A percentile compares a stretch with the other conserved stretches of the same genome.
phyloP scores from a whole-genome alignment of 2,113 vertebrate genomes.

The Myotis davidii region DNA sequence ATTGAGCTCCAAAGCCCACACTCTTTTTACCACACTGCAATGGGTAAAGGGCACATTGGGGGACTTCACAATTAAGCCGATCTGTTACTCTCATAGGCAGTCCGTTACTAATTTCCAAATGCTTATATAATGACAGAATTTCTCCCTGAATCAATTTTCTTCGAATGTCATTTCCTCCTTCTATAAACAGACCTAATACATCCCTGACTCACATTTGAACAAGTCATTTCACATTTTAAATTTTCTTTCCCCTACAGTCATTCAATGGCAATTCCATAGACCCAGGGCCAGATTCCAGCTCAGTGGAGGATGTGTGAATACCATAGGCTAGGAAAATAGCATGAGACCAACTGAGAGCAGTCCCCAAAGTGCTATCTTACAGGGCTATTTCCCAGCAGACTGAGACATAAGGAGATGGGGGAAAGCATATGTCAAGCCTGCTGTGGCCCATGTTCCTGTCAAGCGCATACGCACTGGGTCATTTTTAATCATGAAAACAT shows the following conservation, averaged over 20 bases:
- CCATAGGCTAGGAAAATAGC: slow-evolving; percentile 55
- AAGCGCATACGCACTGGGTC: slow-evolving; percentile 7
- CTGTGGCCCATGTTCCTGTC: slow-evolving; percentile 45
- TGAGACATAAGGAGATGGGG: slow-evolving; percentile 57
- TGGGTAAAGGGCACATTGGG: background rate
- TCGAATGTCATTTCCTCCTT: slow-evolving; percentile 64
- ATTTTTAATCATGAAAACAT: slow-evolving; percentile 65
- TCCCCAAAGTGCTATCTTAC: slow-evolving; percentile 4
- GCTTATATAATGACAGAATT: slow-evolving; percentile 60
- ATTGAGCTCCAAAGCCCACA: background rate
- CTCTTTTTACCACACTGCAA: background rate
- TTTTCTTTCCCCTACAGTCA: slow-evolving; percentile 61
- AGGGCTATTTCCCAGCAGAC: slow-evolving; percentile 20
- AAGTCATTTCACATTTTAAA: slow-evolving; percentile 68
- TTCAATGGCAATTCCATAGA: slow-evolving; percentile 47
- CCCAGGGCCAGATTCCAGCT: slow-evolving; percentile 49
- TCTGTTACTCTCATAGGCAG: background rate
- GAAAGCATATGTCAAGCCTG: slow-evolving; percentile 56
- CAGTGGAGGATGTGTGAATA: slow-evolving; percentile 58
- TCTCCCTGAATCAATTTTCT: slow-evolving; percentile 62
- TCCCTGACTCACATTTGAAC: slow-evolving; percentile 68
- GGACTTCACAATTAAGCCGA: background rate
- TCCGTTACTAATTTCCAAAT: slow-evolving; percentile 44
- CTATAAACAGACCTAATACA: slow-evolving; percentile 63
- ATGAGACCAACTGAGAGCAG: slow-evolving; percentile 24